Percentiles rank a stretch among this genome's conserved stretches.
These are phyloP conservation scores for Procavia capensis DNA, from an alignment of 2,113 vertebrate genomes.

Conservation along the genomic window DNA sequence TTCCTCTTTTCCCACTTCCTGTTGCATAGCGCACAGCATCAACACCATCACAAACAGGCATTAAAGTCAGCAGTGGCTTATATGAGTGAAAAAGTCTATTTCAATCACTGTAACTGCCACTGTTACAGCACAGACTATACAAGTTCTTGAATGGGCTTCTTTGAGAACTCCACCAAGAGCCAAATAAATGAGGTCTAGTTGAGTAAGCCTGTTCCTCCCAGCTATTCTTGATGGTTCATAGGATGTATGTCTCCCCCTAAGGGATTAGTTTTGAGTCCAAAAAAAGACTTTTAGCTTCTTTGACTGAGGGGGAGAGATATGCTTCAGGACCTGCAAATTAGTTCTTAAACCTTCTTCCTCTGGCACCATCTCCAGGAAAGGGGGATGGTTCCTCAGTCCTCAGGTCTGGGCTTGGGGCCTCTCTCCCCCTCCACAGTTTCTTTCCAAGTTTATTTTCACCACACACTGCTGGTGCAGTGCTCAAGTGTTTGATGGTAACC, in stretches of 20 bases:
- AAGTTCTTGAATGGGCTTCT: neutral
- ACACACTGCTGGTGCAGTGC: neutral
- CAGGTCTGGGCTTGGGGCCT: neutral
- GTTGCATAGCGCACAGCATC: neutral
- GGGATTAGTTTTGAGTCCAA: conserved; percentile 57
- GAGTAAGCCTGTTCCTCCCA: neutral
- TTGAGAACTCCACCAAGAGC: neutral
- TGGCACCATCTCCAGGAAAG: neutral
- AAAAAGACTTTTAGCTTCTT: neutral
- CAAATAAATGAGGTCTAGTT: neutral
- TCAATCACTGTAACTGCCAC: neutral
- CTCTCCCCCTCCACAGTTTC: neutral
- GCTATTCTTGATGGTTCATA: neutral
- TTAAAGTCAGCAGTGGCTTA: neutral
- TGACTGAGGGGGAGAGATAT: neutral
- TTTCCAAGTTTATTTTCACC: neutral
- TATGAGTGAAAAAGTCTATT: neutral
- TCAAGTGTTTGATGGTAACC: too few species aligned
- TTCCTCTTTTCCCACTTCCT: neutral
- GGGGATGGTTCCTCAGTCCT: neutral
- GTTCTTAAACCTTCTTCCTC: neutral
- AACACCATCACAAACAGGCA: conserved; percentile 17
- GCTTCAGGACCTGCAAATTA: conserved; percentile 2
- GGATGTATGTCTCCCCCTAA: neutral
- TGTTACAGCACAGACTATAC: neutral